Base-by-base conservation (phyloP, 2,888 invertebrate species). In the Serrognathus titanus region DNA sequence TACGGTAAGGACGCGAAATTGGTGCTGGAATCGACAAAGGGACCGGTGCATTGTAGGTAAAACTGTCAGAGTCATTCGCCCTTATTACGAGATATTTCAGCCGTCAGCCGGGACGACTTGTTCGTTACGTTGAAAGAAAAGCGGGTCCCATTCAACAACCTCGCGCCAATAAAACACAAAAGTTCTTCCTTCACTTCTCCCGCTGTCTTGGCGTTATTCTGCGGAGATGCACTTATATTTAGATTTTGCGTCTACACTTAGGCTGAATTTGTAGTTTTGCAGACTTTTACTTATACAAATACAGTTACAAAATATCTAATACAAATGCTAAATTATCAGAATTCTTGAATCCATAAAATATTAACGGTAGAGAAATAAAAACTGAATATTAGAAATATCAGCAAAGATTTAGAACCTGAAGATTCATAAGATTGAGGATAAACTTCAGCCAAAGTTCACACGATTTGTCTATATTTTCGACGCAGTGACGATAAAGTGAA, bases 161-260 rank as follows among this genome's bases (percentile, higher is more conserved):
- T 43, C 43, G 16, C 43, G 43, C 10, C 12, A 43, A 43, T 16
- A 43, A 43, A 20, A 43, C 43, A 43, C 43, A 16, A 43, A 43
- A 43, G 24, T 31, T 31, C 24, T 7, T 31, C 24, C 24, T 31
- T 31, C 24, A 31, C 24, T 31, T 31, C 24, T 6, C 24, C 24
- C 6, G 24, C 24, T 31, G 24, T 31, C 24, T 7, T 31, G 24
- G 43, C 43, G 12, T 43, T 43, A 43, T 43, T 43, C 12, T 43
- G 43, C 43, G 43, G 43, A n/a, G n/a, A 43, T 43, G 43, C 43
- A 43, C 43, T 43, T 43, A 43, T 16, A 43, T 11, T 43, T 43
- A 16, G 13, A 12, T 40, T 40, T 1, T 7, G 12, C 12, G 40
- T 40, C 5, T 6, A 40, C 7, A 40, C 12, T 40, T 40, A 5